phyloP scores from a whole-genome alignment of 2,113 vertebrate genomes.

The Mormyrus iriodes region DNA sequence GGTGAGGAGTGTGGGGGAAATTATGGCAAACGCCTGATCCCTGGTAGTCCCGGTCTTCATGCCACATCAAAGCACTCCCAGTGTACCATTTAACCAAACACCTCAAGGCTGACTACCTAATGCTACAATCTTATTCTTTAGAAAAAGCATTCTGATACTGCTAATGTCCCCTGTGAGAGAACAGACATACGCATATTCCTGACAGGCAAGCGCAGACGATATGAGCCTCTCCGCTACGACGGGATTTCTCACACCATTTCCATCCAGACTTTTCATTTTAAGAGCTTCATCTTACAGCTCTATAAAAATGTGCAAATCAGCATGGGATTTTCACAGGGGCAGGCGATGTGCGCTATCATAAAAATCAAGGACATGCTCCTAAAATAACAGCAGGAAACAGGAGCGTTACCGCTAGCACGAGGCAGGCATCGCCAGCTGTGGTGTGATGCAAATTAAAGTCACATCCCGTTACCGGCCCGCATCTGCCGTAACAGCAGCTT shows the following conservation, averaged over 20 bases:
- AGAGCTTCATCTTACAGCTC: background rate
- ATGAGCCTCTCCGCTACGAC: background rate
- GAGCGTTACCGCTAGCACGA: background rate
- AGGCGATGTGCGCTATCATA: background rate
- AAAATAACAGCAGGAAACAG: background rate
- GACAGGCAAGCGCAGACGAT: background rate
- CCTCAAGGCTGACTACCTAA: background rate
- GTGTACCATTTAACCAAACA: background rate
- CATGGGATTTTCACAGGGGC: background rate
- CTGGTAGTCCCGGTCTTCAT: background rate
- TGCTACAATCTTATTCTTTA: background rate
- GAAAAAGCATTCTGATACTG: background rate
- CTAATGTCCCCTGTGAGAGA: background rate
- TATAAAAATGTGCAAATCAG: background rate
- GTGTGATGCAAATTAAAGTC: background rate
- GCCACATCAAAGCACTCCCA: background rate
- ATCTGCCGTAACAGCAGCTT: background rate
- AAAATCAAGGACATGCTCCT: background rate
- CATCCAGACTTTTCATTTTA: background rate
- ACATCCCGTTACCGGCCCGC: background rate
- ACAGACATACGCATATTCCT: background rate
- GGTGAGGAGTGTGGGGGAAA: background rate
- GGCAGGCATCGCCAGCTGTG: background rate
- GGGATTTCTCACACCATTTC: background rate
- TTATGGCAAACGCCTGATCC: background rate